Conservation (phyloP, 2,113 vertebrate species). For the Apteryx mantelli region DNA sequence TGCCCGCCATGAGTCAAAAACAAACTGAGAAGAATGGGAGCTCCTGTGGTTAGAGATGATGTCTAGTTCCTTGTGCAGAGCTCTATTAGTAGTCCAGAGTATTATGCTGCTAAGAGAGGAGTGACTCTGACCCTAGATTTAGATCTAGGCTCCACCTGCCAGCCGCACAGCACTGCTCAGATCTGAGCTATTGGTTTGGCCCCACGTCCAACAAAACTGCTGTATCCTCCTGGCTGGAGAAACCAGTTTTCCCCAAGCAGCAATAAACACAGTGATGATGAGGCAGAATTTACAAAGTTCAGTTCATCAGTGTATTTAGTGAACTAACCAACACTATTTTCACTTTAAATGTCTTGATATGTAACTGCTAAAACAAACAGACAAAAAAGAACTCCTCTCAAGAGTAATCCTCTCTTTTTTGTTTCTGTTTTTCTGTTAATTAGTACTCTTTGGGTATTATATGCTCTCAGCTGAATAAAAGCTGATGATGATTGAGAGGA, state of each 20-base stretch:
- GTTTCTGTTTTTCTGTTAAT: conserved; percentile 9
- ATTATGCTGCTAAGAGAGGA: neutral
- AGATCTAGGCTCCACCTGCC: neutral
- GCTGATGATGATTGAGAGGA: conserved; percentile 29
- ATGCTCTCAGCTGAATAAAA: conserved; percentile 23
- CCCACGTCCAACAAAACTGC: neutral
- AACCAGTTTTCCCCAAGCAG: neutral
- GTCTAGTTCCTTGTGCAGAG: neutral
- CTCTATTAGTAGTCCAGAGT: neutral
- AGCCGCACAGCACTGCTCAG: neutral
- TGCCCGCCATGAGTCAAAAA: neutral
- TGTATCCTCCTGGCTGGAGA: neutral
- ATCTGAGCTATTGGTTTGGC: neutral
- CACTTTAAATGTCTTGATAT: neutral
- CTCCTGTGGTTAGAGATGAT: neutral
- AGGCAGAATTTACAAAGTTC: neutral
- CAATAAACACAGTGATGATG: neutral
- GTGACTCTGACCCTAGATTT: neutral
- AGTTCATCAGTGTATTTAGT: neutral
- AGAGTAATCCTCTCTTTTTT: neutral
- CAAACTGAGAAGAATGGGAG: neutral
- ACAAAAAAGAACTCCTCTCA: neutral
- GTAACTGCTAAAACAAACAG: neutral
- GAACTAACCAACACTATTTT: neutral
- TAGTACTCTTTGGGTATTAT: neutral